Conservation (phyloP, 2,797 vertebrate genomes). For the Tadarida brasiliensis region DNA sequence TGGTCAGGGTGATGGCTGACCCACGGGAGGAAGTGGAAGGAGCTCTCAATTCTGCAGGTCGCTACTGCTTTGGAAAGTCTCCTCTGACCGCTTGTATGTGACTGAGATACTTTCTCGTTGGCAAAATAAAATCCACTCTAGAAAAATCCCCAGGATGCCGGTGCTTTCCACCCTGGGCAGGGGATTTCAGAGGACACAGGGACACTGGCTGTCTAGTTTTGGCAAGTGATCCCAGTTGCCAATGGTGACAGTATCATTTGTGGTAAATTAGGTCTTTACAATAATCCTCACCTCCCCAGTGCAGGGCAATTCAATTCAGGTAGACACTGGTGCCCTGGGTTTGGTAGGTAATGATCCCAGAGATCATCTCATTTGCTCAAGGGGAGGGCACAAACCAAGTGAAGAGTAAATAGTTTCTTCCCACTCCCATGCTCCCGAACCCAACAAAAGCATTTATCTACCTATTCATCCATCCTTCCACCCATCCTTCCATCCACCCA, state of each 20-base stretch:
- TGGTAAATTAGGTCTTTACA: neutral
- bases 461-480: no score
- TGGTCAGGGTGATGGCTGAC: accelerated
- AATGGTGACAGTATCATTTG: accelerated
- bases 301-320: neutral
- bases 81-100: neutral
- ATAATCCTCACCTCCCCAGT: accelerated
- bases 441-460: neutral
- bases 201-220: neutral
- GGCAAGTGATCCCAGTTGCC: accelerated
- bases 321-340: no score
- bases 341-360: neutral
- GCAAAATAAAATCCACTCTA: conserved; percentile 15
- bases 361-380: neutral
- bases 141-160: conserved; percentile 63
- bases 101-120: neutral
- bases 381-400: neutral
- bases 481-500: accelerated
- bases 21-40: accelerated
- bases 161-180: conserved; percentile 64
- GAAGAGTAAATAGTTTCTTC: no score
- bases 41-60: accelerated
- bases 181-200: conserved; percentile 54
- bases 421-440: no score
- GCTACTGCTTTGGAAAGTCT: neutral